A percentile compares a stretch with the other conserved stretches of the same genome.
Evolutionary conservation across 2,113 vertebrate genomes (phyloP).

Genomic region (Mesembrinibis cayennensis): DNA sequence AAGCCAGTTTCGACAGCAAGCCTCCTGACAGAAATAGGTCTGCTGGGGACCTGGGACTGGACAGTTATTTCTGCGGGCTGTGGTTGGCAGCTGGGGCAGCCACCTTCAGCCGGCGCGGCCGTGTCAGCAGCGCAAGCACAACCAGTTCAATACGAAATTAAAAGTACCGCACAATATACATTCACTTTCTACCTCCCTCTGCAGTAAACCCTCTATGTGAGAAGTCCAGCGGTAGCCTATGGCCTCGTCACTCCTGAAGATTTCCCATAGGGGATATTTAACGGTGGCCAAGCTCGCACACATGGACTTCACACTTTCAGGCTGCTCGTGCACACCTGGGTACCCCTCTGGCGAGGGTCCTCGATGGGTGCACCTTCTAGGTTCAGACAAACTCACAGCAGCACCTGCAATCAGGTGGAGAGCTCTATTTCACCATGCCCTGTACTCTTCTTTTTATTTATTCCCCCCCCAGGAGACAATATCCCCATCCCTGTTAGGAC

Average conservation of each 20-base stretch:
- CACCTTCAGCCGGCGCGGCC: background rate
- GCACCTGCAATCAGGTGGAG: background rate
- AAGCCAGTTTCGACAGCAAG: background rate
- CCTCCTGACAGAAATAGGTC: background rate
- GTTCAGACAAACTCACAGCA: background rate
- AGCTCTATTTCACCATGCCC: background rate
- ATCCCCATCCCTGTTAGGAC: background rate
- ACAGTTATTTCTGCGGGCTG: background rate
- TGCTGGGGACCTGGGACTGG: background rate
- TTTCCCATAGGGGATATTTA: background rate
- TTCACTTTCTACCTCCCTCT: background rate
- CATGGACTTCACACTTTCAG: background rate
- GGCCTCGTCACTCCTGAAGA: background rate
- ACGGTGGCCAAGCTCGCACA: background rate
- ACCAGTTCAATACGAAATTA: accelerated
- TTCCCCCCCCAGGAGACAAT: background rate
- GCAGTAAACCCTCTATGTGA: background rate
- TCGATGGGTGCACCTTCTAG: background rate
- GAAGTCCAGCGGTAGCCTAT: accelerated
- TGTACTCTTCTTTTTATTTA: background rate
- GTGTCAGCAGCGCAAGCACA: background rate
- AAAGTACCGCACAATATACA: background rate
- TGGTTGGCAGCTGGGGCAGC: background rate
- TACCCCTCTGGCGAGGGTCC: background rate
- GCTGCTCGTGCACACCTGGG: accelerated